Base-by-base conservation (phyloP, 2,888 invertebrate species). In the Thalpophila matura region DNA sequence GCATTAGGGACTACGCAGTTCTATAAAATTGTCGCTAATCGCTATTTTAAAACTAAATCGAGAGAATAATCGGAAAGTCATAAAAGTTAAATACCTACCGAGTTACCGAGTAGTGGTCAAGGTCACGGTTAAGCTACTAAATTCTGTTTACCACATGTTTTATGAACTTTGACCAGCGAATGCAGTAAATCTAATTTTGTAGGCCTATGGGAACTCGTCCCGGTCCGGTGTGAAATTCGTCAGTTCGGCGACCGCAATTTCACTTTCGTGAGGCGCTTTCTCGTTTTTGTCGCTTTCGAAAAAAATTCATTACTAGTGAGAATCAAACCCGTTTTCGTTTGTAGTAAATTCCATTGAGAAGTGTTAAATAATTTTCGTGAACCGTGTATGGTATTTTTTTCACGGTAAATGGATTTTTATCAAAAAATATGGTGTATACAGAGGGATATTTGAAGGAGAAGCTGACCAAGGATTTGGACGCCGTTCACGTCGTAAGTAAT, bases 401-500 rank as follows among this genome's bases (percentile, higher is more conserved):
- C 60, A 70, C 77, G 80, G 69, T 90, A 81, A 75, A 88, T 87
- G 88, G 88, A 86, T 86, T 88, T 87, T 89, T 80, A 84, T 83
- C 83, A 65, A 84, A 86, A 90, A 95, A 91, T 92, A 96, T 96
- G 96, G 95, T 96, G 88, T 96, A 96, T 90, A 95, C 96, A 78
- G 96, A 96, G 90, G 95, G 95, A 81, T 95, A 96, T 89, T 94
- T 97, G 84, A 96, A 95, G 89, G 95, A 96, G 80, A 97, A 97
- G 91, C 93, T 97, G 81, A 91, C 91, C 79, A 95, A 96, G 90
- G 96, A 96, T 93, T 93, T 97, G 85, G 96, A 96, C 83, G 96
- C 97, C 79, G 92, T 95, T 83, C 96, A 97, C 92, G 96, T 97
- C 91, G 97, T 97, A 96, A 96, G 97, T 96, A 92, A 83, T 72